Evolutionary conservation across 2,888 invertebrate species (phyloP).

Genomic region (Drosophila conformis): DNA sequence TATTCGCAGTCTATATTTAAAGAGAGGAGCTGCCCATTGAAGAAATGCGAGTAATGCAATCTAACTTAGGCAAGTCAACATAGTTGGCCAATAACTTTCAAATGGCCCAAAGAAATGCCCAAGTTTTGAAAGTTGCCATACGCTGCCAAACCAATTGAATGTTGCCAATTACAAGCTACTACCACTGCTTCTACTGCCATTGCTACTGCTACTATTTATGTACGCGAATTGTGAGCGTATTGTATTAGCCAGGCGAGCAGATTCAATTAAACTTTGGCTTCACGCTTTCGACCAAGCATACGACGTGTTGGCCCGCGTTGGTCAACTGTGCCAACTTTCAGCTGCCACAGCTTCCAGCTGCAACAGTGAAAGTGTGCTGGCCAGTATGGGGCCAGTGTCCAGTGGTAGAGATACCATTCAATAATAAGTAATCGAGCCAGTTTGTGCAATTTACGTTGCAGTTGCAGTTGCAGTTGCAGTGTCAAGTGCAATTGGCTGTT

Average conservation of each 20-base stretch:
- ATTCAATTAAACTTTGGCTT: slow-evolving; percentile 79
- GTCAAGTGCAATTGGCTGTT: slow-evolving; percentile 68
- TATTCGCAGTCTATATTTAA: not conserved
- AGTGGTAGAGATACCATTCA: slow-evolving; percentile 11
- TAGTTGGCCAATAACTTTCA: slow-evolving; percentile 72
- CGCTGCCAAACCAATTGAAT: slow-evolving; percentile 53
- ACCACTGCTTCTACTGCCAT: not conserved
- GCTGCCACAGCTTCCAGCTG: slow-evolving; percentile 11
- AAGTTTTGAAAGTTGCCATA: slow-evolving; percentile 70
- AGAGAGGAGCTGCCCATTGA: not conserved
- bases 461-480: slow-evolving; percentile 43
- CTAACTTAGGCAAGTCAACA: slow-evolving; percentile 14
- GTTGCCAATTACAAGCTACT: slow-evolving; percentile 62
- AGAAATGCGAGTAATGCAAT: not conserved
- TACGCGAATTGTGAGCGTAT: slow-evolving; percentile 32
- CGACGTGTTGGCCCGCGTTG: slow-evolving; percentile 48
- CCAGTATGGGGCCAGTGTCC: not conserved
- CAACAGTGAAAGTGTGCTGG: slow-evolving; percentile 63
- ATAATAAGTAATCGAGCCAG: slow-evolving; percentile 37
- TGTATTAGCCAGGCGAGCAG: slow-evolving; percentile 41
- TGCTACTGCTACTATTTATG: not conserved
- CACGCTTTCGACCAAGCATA: slow-evolving; percentile 73
- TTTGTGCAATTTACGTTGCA: slow-evolving; percentile 33
- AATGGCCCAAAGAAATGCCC: slow-evolving; percentile 61
- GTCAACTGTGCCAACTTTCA: slow-evolving; percentile 2